A percentile compares a stretch with the other conserved stretches of the same genome.
phyloP scores from a whole-genome alignment of 2,797 vertebrate genomes.

The Phalloptychus januarius region DNA sequence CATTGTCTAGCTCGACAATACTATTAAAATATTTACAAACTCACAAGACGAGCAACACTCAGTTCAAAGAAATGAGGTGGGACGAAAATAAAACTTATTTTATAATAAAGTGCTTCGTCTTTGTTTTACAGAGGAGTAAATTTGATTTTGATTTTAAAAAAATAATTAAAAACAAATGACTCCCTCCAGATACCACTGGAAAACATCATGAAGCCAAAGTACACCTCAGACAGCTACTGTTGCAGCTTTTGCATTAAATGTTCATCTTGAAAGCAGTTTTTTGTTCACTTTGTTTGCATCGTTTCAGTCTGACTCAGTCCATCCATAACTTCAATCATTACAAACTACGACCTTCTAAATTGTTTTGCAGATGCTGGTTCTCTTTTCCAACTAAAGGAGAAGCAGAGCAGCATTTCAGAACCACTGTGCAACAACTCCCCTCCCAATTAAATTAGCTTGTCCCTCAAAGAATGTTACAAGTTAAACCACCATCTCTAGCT shows the following conservation, averaged over 20 bases:
- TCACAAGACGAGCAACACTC: too few relatives aligned
- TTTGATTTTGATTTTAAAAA: too few relatives aligned
- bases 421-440: constrained; percentile 5
- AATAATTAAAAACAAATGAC: not conserved
- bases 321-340: constrained; percentile 12
- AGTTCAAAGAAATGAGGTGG: too few relatives aligned
- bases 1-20: too few relatives aligned
- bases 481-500: constrained; percentile 6
- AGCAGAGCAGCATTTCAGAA: constrained; percentile 14
- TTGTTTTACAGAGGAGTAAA: not conserved
- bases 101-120: not conserved
- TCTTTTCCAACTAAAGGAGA: not conserved
- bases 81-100: too few relatives aligned
- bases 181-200: not conserved
- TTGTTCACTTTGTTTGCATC: not conserved
- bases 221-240: not conserved
- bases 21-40: too few relatives aligned
- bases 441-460: constrained; percentile 1
- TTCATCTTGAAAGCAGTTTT: not conserved
- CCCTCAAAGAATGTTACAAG: constrained; percentile 2
- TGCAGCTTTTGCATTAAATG: not conserved
- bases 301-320: constrained; percentile 18
- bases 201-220: not conserved
- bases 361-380: constrained; percentile 8
- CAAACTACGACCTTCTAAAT: constrained; percentile 15